phyloP scores from a whole-genome alignment of 2,797 vertebrate species.

The Myotis findleyi region DNA sequence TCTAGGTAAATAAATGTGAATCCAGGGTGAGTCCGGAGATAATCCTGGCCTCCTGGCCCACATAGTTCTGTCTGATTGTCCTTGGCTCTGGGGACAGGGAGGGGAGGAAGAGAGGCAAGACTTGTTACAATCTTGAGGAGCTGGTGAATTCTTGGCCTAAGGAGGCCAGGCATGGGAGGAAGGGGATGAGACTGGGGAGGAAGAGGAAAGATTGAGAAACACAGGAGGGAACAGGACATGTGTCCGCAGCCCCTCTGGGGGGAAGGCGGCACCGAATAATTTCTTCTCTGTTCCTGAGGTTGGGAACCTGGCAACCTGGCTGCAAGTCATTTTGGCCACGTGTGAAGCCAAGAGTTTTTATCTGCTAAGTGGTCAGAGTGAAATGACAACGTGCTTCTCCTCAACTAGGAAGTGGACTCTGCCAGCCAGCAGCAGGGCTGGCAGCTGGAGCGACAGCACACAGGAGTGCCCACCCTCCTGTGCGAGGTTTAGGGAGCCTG shows the following conservation, averaged over 20 bases:
- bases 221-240: not conserved
- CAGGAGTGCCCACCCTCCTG: not conserved
- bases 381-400: not conserved
- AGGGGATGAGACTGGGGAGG: not conserved
- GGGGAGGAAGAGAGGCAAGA: not conserved
- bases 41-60: not conserved
- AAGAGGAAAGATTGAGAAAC: not conserved
- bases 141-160: not conserved
- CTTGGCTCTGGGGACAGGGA: not conserved
- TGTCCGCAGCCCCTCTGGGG: not conserved
- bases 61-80: accelerated
- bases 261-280: not conserved
- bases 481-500: not conserved
- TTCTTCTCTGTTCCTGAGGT: not conserved
- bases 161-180: not conserved
- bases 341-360: not conserved
- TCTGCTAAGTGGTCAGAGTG: not conserved
- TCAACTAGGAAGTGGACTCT: not conserved
- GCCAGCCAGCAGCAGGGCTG: not conserved
- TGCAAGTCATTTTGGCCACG: not conserved
- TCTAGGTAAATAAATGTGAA: not conserved
- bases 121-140: not conserved
- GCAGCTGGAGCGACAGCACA: not conserved
- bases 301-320: not conserved
- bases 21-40: not conserved